phyloP scores from a whole-genome alignment of 2,888 invertebrate genomes.

The Drosophila monieri region DNA sequence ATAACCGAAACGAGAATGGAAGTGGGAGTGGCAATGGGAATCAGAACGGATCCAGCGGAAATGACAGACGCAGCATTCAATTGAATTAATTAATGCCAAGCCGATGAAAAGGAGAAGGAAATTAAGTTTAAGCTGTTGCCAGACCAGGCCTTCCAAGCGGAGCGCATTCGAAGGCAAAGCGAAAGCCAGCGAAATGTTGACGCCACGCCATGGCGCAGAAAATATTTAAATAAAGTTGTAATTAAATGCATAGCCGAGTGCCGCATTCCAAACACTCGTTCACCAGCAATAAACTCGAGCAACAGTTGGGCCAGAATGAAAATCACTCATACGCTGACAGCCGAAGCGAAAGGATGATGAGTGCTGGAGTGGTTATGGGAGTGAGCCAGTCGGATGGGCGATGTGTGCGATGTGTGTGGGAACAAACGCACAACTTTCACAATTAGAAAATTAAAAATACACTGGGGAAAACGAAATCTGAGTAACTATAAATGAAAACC shows the following conservation, averaged over 20 bases:
- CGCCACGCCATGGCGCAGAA: slow-evolving; percentile 52
- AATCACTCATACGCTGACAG: slow-evolving; percentile 63
- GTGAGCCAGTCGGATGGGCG: slow-evolving; percentile 1
- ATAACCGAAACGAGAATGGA: slow-evolving; percentile 10
- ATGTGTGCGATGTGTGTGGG: slow-evolving; percentile 25
- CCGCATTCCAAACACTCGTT: slow-evolving; percentile 18
- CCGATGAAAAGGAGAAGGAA: slow-evolving; percentile 30
- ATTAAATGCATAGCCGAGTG: slow-evolving; percentile 70
- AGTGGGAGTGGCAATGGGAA: slow-evolving; percentile 4
- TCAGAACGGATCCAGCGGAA: slow-evolving; percentile 36
- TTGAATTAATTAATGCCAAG: slow-evolving; percentile 75
- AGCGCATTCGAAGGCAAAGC: background rate
- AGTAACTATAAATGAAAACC: background rate
- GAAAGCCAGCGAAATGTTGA: slow-evolving; percentile 16
- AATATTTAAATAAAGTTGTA: slow-evolving; percentile 77
- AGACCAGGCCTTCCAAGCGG: slow-evolving; percentile 1
- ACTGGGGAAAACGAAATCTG: slow-evolving; percentile 32
- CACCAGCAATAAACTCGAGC: slow-evolving; percentile 48
- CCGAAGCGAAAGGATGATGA: slow-evolving; percentile 37
- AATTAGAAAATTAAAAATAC: slow-evolving; percentile 74
- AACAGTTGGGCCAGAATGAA: slow-evolving; percentile 71
- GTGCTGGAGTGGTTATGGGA: slow-evolving; percentile 18
- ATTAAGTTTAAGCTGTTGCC: slow-evolving; percentile 29
- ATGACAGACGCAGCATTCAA: slow-evolving; percentile 65
- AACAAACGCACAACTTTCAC: slow-evolving; percentile 55